phyloP scores from a whole-genome alignment of 2,797 vertebrate genomes.

The Gambelia wislizenii region DNA sequence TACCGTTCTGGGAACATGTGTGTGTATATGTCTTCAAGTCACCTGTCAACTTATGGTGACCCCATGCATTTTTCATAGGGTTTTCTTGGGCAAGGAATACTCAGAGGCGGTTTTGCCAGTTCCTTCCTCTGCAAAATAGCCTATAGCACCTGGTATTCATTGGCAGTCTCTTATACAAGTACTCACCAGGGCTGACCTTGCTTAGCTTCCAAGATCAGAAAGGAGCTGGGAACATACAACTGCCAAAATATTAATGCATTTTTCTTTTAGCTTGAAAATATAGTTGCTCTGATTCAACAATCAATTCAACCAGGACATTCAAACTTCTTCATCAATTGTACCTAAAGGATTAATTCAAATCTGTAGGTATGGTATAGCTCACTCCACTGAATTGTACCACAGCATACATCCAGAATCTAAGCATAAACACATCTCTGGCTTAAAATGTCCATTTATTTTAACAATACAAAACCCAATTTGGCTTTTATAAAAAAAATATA shows the following conservation, averaged over 20 bases:
- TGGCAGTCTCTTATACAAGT: too few relatives aligned
- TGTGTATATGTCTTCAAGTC: too few relatives aligned
- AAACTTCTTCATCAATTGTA: not conserved
- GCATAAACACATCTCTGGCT: not conserved
- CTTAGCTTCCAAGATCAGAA: too few relatives aligned
- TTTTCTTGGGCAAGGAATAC: too few relatives aligned
- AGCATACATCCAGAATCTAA: not conserved
- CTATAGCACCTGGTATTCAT: too few relatives aligned
- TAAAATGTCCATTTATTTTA: not conserved
- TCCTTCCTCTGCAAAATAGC: too few relatives aligned
- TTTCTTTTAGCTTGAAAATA: not conserved
- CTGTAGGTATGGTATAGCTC: not conserved
- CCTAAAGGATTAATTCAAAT: not conserved
- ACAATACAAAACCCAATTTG: conserved; percentile 1
- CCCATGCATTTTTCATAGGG: too few relatives aligned
- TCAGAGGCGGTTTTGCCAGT: too few relatives aligned
- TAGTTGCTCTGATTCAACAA: not conserved
- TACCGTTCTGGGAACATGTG: not conserved
- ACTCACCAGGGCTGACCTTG: too few relatives aligned
- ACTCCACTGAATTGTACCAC: not conserved
- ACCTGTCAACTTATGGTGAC: too few relatives aligned
- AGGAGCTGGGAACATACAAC: too few relatives aligned
- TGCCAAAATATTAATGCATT: not conserved
- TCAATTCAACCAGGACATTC: not conserved
- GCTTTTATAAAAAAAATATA: not conserved